Evolutionary conservation across 2,888 invertebrate genomes (phyloP), one percentile per base, ranked within the genome.

Genomic region (Parnassius glacialis): DNA sequence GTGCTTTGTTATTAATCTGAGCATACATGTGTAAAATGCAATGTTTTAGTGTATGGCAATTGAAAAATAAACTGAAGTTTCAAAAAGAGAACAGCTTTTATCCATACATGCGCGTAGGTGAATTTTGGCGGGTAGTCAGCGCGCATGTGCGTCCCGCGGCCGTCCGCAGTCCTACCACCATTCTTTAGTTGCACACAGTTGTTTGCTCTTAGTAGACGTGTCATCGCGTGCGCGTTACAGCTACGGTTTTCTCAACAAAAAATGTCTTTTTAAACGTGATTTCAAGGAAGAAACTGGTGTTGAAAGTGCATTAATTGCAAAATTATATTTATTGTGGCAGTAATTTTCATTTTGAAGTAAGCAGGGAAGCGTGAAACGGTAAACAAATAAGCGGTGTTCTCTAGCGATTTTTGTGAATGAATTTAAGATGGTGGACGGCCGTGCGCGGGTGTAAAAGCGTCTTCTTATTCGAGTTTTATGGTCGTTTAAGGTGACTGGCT

Each of bases 321-420:
- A 62, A 63, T 64, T 58, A 64, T 62, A 73, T 70, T 43, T 13
- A 66, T 67, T 61, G 57, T 59, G 70, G 71, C 71, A 57, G 64
- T 43, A 69, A 69, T 73, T 68, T 67, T 66, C 66, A 73, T 61
- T 63, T 63, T 59, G 66, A 50, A 65, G 75, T 75, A 81, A 69
- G 76, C 77, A 76, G 70, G 68, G 71, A 80, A 75, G 82, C 79
- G 81, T 75, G 70, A 85, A 84, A 83, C 82, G 84, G 89, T 90
- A 90, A 89, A 90, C 83, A 89, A 90, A 86, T 85, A 85, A 74
- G 74, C 66, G 72, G 69, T 81, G 70, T 82, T 80, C 75, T 75
- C 81, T 79, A 85, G 85, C 83, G 82, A 87, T 86, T 90, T 89
- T 91, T 90, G 90, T 91, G 90, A 91, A 91, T 91, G 90, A 90